phyloP scores from a whole-genome alignment of 2,888 invertebrate genomes.

The Lutraria lutraria region DNA sequence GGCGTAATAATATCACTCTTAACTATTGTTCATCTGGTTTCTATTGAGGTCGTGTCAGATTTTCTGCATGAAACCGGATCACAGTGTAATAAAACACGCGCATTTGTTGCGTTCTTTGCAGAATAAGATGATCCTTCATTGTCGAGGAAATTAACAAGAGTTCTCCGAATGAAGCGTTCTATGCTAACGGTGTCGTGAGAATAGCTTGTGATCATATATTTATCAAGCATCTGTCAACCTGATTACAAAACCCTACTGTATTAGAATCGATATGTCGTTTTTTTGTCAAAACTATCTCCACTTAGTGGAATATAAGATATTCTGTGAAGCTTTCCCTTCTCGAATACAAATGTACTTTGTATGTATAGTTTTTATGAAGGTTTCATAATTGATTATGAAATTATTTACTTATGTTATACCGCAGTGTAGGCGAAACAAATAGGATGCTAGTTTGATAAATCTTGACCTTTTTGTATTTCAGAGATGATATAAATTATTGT shows the following conservation, averaged over 20 bases:
- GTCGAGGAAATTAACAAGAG: not conserved
- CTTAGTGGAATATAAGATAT: not conserved
- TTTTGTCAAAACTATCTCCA: not conserved
- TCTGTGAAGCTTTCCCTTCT: too few relatives aligned
- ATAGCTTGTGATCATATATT: not conserved
- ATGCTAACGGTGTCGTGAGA: constrained; percentile 23
- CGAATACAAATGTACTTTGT: too few relatives aligned
- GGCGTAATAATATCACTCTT: constrained; percentile 11
- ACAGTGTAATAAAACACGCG: not conserved
- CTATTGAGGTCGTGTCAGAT: not conserved
- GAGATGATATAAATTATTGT: too few relatives aligned
- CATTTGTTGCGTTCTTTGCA: not conserved
- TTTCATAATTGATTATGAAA: too few relatives aligned
- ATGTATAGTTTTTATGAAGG: too few relatives aligned
- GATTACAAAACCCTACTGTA: not conserved
- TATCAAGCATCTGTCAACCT: constrained; percentile 25
- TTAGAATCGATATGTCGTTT: not conserved
- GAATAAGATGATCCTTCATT: not conserved
- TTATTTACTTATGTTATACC: too few relatives aligned
- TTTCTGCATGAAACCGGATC: not conserved
- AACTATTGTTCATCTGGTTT: constrained; percentile 14
- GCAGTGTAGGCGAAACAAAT: too few relatives aligned
- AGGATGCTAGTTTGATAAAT: too few relatives aligned
- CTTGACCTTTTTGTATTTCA: too few relatives aligned
- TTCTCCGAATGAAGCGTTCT: constrained; percentile 4